Percentiles rank a stretch among this genome's conserved stretches.
Evolutionary conservation across 2,113 vertebrate genomes (phyloP).

Genomic region (Cnemophilus loriae): DNA sequence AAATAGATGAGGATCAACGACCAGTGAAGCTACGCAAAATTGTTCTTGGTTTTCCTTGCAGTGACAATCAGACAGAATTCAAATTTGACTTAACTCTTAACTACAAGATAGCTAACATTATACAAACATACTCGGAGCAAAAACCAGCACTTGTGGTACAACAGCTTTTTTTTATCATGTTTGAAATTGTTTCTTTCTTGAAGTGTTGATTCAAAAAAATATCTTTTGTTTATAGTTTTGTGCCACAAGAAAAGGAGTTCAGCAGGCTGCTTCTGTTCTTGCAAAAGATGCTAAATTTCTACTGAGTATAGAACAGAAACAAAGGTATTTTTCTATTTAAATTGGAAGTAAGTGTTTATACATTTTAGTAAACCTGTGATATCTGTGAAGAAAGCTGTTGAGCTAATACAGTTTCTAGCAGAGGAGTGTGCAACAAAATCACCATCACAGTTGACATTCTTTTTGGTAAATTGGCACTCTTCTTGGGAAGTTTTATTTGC

Average conservation of each 20-base stretch:
- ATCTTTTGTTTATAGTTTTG: conserved; percentile 84
- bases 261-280: conserved; percentile 89
- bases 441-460: not conserved
- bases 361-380: not conserved
- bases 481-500: not conserved
- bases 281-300: conserved; percentile 91
- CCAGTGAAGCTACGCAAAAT: conserved; percentile 94
- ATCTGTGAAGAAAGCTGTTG: not conserved
- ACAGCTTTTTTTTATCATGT: not conserved
- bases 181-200: conserved; percentile 3
- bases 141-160: conserved; percentile 92
- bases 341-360: not conserved
- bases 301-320: conserved; percentile 85
- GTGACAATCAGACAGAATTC: conserved; percentile 87
- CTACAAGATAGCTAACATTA: conserved; percentile 90
- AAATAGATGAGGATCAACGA: conserved; percentile 91
- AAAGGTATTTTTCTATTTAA: conserved; percentile 76
- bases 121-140: conserved; percentile 92
- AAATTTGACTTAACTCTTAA: conserved; percentile 95
- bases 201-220: not conserved
- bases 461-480: not conserved
- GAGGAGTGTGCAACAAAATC: not conserved
- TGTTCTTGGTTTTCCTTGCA: conserved; percentile 91
- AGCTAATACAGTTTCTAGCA: not conserved
- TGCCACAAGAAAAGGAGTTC: conserved; percentile 95